Percentiles rank a stretch among this genome's conserved stretches.
These are phyloP conservation scores for Ceratotherium simum DNA, from an alignment of 2,113 vertebrate genomes.

Conservation along the genomic window DNA sequence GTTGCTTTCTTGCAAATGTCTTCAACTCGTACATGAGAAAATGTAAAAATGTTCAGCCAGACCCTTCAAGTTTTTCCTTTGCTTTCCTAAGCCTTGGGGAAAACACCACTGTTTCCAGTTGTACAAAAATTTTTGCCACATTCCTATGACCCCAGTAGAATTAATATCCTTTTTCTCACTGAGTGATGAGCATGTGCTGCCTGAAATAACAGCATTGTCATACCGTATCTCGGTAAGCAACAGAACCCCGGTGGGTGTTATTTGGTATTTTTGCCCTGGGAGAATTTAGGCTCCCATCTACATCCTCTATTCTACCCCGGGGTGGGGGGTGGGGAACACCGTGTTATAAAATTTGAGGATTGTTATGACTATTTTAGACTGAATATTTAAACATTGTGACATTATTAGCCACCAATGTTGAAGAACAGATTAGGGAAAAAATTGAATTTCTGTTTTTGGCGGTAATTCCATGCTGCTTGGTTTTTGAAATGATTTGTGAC, in stretches of 20 bases:
- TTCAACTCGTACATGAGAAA: slow-evolving; percentile 78
- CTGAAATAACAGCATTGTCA: slow-evolving; percentile 9
- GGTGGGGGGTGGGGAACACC: not conserved
- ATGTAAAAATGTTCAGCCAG: slow-evolving; percentile 55
- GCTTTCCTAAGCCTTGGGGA: slow-evolving; percentile 73
- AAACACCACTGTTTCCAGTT: slow-evolving; percentile 65
- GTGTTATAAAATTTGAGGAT: not conserved
- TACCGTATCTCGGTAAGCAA: slow-evolving; percentile 47
- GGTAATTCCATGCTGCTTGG: not conserved
- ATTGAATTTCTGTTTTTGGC: not conserved
- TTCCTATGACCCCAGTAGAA: slow-evolving; percentile 75
- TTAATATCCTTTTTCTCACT: slow-evolving; percentile 66
- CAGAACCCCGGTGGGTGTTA: not conserved
- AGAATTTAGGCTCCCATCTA: not conserved
- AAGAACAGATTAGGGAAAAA: not conserved
- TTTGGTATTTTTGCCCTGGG: not conserved
- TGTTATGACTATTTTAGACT: not conserved
- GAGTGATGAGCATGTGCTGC: slow-evolving; percentile 74
- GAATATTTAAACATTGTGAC: not conserved
- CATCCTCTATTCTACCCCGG: not conserved
- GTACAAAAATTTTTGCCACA: slow-evolving; percentile 71
- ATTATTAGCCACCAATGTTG: not conserved
- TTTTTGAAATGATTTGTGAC: slow-evolving; percentile 25
- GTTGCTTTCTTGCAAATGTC: slow-evolving; percentile 82
- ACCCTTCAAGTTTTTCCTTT: slow-evolving; percentile 73